phyloP scores from a whole-genome alignment of 1,140 invertebrate genomes.

The Pseudachorutes palmiensis region DNA sequence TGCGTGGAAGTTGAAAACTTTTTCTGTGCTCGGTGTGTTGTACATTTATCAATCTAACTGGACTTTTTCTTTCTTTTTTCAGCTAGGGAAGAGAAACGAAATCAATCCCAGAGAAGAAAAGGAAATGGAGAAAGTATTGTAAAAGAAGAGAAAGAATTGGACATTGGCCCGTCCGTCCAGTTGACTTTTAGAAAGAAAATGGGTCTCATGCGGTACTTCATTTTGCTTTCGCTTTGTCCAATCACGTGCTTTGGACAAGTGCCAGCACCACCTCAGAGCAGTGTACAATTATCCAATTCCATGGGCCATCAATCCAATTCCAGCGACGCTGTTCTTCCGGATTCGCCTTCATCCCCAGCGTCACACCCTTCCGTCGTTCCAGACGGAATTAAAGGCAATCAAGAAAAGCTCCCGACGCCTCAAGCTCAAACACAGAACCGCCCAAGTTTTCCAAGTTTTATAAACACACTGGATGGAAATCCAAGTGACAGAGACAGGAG shows the following conservation, averaged over 20 bases:
- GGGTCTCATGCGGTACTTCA: neutral
- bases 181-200: neutral
- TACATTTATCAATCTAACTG: conserved; percentile 9
- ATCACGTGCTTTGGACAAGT: neutral
- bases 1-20: neutral
- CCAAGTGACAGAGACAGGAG: neutral
- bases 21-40: neutral
- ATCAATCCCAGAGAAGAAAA: neutral
- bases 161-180: neutral
- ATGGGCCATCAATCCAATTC: neutral
- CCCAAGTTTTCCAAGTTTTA: conserved; percentile 4
- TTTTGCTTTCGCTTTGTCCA: neutral
- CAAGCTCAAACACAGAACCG: conserved; percentile 1
- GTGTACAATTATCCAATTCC: neutral
- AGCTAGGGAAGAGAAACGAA: neutral
- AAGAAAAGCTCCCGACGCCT: neutral
- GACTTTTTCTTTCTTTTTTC: neutral
- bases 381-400: neutral
- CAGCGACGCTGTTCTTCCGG: neutral
- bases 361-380: neutral
- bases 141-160: neutral
- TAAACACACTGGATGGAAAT: neutral
- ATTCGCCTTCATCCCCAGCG: neutral
- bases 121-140: conserved; percentile 6
- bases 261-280: neutral